Conservation (phyloP, 2,797 vertebrate species). For the Myotis vivesi region DNA sequence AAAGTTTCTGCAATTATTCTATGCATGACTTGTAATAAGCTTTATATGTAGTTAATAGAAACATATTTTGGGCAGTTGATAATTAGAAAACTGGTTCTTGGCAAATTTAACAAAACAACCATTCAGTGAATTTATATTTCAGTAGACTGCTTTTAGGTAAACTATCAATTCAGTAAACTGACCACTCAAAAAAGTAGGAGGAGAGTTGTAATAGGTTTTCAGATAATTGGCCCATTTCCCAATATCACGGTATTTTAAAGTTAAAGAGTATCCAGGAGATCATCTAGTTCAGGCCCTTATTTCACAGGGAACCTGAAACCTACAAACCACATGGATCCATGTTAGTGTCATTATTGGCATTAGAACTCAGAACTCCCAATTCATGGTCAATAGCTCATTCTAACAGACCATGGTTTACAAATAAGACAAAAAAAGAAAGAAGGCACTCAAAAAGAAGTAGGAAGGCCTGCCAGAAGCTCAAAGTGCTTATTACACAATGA, state of each 20-base stretch:
- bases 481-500: conserved; percentile 24
- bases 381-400: conserved; percentile 37
- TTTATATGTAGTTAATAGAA: conserved; percentile 32
- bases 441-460: conserved; percentile 34
- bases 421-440: neutral
- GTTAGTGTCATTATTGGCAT: neutral
- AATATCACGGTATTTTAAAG: conserved; percentile 3
- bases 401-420: conserved; percentile 20
- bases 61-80: conserved; percentile 22
- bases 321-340: neutral
- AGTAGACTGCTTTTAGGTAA: neutral
- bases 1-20: conserved; percentile 3
- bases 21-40: conserved; percentile 2
- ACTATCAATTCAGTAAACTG: neutral
- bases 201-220: neutral
- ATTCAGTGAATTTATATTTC: conserved; percentile 16
- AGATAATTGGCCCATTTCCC: neutral
- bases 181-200: neutral
- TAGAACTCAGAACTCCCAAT: conserved; percentile 26
- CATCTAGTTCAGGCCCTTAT: neutral
- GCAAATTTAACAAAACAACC: neutral
- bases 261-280: neutral
- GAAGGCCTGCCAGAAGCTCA: conserved; percentile 17
- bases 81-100: conserved; percentile 33
- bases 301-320: conserved; percentile 5